Conservation (phyloP, 2,797 vertebrate species). For the Manis pentadactyla region DNA sequence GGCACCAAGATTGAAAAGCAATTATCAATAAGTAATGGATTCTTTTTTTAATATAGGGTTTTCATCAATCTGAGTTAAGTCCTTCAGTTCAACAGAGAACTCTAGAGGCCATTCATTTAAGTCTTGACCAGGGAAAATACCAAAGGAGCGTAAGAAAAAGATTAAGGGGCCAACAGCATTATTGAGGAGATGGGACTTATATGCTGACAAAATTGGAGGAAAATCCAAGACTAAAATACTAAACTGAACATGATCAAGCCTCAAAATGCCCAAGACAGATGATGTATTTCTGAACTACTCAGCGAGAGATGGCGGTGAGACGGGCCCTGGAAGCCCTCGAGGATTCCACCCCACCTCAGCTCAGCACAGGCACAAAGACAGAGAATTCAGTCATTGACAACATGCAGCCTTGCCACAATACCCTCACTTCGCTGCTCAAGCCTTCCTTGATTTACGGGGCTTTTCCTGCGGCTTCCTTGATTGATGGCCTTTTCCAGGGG, state of each 20-base stretch:
- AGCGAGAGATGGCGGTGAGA: not conserved
- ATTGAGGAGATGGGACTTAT: not conserved
- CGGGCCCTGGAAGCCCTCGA: no score
- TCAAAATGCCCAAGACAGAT: not conserved
- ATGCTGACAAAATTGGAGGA: not conserved
- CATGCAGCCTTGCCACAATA: not conserved
- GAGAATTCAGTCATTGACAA: not conserved
- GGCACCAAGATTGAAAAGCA: not conserved
- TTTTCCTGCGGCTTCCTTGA: not conserved
- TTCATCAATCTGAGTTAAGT: not conserved
- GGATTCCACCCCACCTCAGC: not conserved
- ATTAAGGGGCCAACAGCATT: not conserved
- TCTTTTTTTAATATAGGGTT: not conserved
- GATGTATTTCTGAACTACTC: not conserved
- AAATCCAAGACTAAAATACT: not conserved
- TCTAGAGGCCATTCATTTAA: not conserved
- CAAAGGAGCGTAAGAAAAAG: not conserved
- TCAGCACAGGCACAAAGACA: not conserved
- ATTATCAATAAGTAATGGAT: not conserved
- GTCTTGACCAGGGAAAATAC: not conserved
- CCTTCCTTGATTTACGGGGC: not conserved
- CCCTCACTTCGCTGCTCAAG: not conserved
- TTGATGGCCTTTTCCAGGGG: not conserved
- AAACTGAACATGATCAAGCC: not conserved
- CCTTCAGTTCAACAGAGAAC: slow-evolving; percentile 19